Evolutionary conservation across 2,888 invertebrate genomes (phyloP), one percentile per base, ranked within the genome.

Genomic region (Cheilosia urbana): DNA sequence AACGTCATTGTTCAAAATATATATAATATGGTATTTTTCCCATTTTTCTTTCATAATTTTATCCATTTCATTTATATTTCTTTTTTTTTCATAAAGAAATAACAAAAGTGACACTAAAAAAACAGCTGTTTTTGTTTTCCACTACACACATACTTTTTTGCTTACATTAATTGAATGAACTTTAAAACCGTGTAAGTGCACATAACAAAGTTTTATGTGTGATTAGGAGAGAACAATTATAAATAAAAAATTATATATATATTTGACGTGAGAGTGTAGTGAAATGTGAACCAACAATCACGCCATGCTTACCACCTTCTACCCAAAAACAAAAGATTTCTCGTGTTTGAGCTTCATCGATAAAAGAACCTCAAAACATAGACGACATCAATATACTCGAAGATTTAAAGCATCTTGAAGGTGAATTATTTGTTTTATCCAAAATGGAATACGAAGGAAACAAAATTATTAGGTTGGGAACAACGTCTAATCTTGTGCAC

Each of bases 201-300:
- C n/a, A n/a, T n/a, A n/a, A n/a, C n/a, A n/a, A n/a, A n/a, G n/a
- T n/a, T n/a, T n/a, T n/a, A n/a, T n/a, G 21, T 1, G 21, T 21
- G 21, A 21, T 21, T 21, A 21, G 21, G 1, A 21, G 21, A 21
- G 21, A 21, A 21, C 21, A 21, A 21, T 21, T 21, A 21, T 21
- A 21, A 21, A 21, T 21, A 2, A 21, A 2, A 2, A 21, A 2
- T 21, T 21, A 1, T 21, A 21, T 21, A 13, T 9, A 66, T n/a
- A 65, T 65, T 51, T 40, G 53, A 66, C 51, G 51, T 53, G 24
- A 51, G 53, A 66, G 53, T 66, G 66, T 53, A 24, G 40, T 66
- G 17, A 27, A 37, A 24, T 66, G 40, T 51, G 51, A 49, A 40
- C 40, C 66, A 40, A n/a, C 53, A 40, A 30, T 66, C 24, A 66